Base-by-base conservation (phyloP, 2,888 invertebrate species). In the Acleris sparsana region DNA sequence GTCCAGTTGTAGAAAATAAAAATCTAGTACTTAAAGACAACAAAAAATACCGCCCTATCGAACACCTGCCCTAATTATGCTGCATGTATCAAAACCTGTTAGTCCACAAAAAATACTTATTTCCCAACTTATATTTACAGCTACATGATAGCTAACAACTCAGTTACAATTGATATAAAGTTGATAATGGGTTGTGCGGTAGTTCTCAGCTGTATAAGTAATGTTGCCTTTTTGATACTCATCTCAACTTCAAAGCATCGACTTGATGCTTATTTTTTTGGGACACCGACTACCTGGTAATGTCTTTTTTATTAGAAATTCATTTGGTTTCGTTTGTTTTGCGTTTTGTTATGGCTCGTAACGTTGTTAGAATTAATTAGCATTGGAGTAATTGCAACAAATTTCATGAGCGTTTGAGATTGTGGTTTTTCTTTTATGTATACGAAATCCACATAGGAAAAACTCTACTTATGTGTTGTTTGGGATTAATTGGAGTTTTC, bases 21-120 rank as follows among this genome's bases (percentile, higher is more conserved):
- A 64, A 60, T 63, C 62, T 63, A 63, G 63, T 67, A 73, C 74
- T 73, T 73, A 73, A 79, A 57, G 80, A 80, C 75, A 76, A 72
- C 73, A 75, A 82, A 82, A 86, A 84, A 83, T 78, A 76, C 72
- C 75, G 77, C 77, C 76, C 78, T 83, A 80, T 79, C 80, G 87
- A 80, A 84, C 88, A 88, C 88, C 88, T 88, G 88, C 83, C 84
- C 87, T 86, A 88, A 88, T 88, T 87, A 86, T 77, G 74, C 79
- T 77, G 78, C 85, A 72, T 72, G 72, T 73, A 76, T 72, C 78
- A 71, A 73, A 87, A 88, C 87, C 84, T 78, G 88, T 86, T 85
- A 78, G 72, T 71, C 73, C 71, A 75, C 72, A 76, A 76, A 77
- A 79, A 79, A 73, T 71, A 69, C 76, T 71, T 72, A 71, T 68